Conservation (phyloP, 2,797 vertebrate species). For the Syndactyla subalaris region DNA sequence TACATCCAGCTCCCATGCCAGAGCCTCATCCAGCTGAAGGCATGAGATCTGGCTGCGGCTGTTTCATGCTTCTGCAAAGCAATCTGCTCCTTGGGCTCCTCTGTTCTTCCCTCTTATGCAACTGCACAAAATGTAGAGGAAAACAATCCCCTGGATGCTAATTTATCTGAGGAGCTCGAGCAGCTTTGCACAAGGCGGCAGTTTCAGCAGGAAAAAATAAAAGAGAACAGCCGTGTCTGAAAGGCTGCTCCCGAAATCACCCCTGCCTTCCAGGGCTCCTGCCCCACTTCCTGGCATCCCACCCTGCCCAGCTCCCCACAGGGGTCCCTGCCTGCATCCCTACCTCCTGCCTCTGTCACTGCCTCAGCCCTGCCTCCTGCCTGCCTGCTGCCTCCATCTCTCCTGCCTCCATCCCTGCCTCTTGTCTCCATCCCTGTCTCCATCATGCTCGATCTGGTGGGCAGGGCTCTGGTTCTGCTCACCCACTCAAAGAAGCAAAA, state of each 20-base stretch:
- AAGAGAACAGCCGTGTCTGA: not conserved
- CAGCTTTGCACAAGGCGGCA: not conserved
- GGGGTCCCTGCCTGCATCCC: not conserved
- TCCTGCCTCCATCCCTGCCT: not conserved
- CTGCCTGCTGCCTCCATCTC: not conserved
- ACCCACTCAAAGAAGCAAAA: not conserved
- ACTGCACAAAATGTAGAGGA: slow-evolving; percentile 3
- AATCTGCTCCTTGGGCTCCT: slow-evolving; percentile 22
- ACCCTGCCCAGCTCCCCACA: not conserved
- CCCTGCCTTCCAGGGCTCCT: not conserved
- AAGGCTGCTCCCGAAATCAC: not conserved
- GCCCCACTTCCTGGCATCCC: not conserved
- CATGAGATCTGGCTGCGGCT: not conserved
- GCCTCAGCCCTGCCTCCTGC: not conserved
- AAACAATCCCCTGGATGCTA: slow-evolving; percentile 38
- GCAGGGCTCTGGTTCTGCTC: not conserved
- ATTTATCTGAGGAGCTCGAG: slow-evolving; percentile 28
- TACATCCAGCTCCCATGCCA: accelerated
- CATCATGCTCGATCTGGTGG: not conserved
- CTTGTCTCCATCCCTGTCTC: not conserved
- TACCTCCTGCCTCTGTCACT: not conserved
- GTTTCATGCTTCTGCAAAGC: slow-evolving; percentile 25
- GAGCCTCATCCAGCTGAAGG: not conserved
- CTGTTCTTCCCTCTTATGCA: slow-evolving; percentile 26
- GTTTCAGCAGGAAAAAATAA: not conserved